phyloP scores from a whole-genome alignment of 1,140 invertebrate genomes.

The Chymomyza costata region DNA sequence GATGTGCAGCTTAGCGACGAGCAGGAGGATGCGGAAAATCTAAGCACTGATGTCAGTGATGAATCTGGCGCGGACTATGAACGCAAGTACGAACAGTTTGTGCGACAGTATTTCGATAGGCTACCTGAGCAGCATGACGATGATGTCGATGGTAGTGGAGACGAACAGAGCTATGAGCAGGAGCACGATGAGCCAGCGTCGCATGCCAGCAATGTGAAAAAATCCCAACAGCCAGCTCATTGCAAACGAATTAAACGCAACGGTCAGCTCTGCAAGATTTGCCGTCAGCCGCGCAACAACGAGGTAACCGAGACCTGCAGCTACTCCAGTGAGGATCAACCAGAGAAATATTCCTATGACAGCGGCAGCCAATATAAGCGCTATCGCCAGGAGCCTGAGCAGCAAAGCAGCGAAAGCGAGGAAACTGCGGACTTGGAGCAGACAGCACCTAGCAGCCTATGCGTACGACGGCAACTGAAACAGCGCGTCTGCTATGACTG shows the following conservation, averaged over 20 bases:
- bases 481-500: constrained; percentile 42
- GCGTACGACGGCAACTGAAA: constrained; percentile 7
- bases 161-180: neutral
- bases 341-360: constrained; percentile 48
- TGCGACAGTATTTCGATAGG: constrained; percentile 58
- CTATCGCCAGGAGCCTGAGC: constrained; percentile 22
- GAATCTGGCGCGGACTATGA: constrained; percentile 58
- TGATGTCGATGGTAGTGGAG: constrained; percentile 2
- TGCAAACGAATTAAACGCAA: constrained; percentile 26
- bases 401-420: constrained; percentile 2
- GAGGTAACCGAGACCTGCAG: constrained; percentile 62
- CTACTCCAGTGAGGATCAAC: constrained; percentile 47
- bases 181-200: neutral
- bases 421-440: neutral
- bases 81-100: constrained; percentile 60
- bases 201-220: constrained; percentile 29
- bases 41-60: constrained; percentile 33
- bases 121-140: constrained; percentile 13
- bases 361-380: constrained; percentile 46
- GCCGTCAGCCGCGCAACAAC: constrained; percentile 44
- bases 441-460: constrained; percentile 7
- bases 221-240: constrained; percentile 13
- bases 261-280: constrained; percentile 51
- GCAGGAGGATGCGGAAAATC: constrained; percentile 8
- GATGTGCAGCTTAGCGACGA: constrained; percentile 12